These are phyloP conservation scores for Barypeithes pellucidus DNA, from an alignment of 2,888 invertebrate species.

Conservation along the genomic window DNA sequence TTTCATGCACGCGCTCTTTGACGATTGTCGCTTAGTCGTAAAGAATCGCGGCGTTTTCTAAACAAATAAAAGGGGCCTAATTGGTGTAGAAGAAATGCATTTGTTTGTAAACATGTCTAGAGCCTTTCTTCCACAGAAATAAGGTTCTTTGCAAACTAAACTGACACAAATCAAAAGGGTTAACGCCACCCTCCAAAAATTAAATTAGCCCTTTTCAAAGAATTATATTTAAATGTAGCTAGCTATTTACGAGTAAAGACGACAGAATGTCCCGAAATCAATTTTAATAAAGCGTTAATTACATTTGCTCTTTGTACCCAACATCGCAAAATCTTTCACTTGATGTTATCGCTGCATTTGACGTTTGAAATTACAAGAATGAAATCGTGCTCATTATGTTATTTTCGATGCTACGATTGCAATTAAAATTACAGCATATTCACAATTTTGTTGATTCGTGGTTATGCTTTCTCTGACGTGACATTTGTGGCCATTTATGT, in stretches of 20 bases:
- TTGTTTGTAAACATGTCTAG: too few relatives aligned
- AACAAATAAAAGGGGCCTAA: too few relatives aligned
- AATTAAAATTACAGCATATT: constrained; percentile 2
- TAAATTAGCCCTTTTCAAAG: neutral
- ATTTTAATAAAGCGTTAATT: constrained; percentile 7
- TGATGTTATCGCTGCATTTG: neutral
- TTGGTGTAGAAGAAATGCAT: too few relatives aligned
- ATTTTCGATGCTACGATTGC: neutral
- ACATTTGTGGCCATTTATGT: too few relatives aligned
- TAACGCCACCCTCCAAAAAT: neutral
- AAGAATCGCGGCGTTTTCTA: too few relatives aligned
- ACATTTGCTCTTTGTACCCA: constrained; percentile 1
- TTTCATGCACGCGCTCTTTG: too few relatives aligned
- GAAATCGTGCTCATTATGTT: constrained; percentile 4
- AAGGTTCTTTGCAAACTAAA: neutral
- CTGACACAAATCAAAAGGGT: neutral
- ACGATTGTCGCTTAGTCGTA: too few relatives aligned
- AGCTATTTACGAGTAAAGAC: constrained; percentile 3
- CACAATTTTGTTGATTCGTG: neutral
- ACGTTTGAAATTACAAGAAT: constrained; percentile 2
- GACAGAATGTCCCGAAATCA: constrained; percentile 4
- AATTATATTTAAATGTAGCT: constrained; percentile 2
- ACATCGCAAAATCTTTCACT: constrained; percentile 6
- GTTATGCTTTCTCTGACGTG: too few relatives aligned
- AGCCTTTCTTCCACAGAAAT: too few relatives aligned